Base-by-base conservation (phyloP, 2,113 vertebrate genomes). In the Cygnus buccinator region DNA sequence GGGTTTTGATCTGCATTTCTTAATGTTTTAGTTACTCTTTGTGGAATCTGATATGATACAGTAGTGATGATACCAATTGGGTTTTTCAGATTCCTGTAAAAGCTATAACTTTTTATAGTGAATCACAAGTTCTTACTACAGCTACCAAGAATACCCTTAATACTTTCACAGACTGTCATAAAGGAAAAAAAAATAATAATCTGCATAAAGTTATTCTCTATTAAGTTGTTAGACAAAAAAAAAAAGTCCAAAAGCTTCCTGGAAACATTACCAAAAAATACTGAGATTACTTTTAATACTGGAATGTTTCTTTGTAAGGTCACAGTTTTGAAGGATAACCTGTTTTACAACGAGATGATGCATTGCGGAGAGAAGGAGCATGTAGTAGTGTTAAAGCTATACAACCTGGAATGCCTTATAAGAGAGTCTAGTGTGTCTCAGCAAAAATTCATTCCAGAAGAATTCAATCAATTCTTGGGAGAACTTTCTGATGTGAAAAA, bases 401-500 rank as follows among this genome's bases (percentile, higher is more conserved):
- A n/a, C 83, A 92, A 68, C 41, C 26, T 25, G 25, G 90, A 63
- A 87, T 31, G 77, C 73, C 79, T 93, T 80, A 17, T 57, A 78
- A 79, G 89, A 89, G 21, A 80, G 54, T 95, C 87, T 73, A 39
- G 46, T 96, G 57, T 58, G 22, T 79, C 92, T 95, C 84, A 96
- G 93, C 81, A 95, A 89, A 94, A 91, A 92, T 81, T 25, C 65
- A 91, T 95, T 95, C 87, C 89, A 97, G 90, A 97, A 98, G 88
- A 97, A 98, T 96, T 97, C 94, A 97, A 94, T 97, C 93, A 96
- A 94, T 95, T 95, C 86, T 84, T 90, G 79, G 73, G 96, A 98
- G 95, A 97, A 94, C 93, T 97, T 95, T 96, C 84, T 94, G 84
- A 86, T 96, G 90, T 97, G 85, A 97, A 89, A 94, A 98, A 97